Conservation (phyloP, 2,888 invertebrate species). For the Ormia ochracea region DNA sequence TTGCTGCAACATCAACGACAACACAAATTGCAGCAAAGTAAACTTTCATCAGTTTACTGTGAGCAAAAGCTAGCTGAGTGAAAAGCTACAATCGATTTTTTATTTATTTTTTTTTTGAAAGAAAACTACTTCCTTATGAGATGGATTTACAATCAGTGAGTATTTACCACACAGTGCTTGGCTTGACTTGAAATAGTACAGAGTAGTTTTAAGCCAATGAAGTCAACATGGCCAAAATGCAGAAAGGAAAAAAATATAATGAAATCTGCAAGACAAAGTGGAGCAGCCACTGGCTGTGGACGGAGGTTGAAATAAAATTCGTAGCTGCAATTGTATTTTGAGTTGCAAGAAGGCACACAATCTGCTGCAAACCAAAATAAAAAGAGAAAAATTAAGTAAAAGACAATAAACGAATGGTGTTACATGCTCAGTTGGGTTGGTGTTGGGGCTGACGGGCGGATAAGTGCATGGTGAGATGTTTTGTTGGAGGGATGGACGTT, state of each 20-base stretch:
- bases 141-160: conserved; percentile 56
- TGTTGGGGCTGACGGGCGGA: background rate
- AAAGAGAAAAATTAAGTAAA: background rate
- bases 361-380: conserved; percentile 1
- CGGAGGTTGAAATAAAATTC: conserved; percentile 15
- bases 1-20: conserved; percentile 15
- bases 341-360: conserved; percentile 2
- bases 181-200: conserved; percentile 11
- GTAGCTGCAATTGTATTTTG: conserved; percentile 6
- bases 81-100: conserved; percentile 1
- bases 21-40: conserved; percentile 36
- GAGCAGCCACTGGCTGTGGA: background rate
- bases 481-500: background rate
- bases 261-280: background rate
- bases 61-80: background rate
- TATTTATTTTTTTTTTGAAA: background rate
- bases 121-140: conserved; percentile 59
- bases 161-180: conserved; percentile 19
- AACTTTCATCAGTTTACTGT: conserved; percentile 48
- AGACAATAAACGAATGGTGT: conserved; percentile 41
- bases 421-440: conserved; percentile 15
- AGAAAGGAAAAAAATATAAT: background rate
- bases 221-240: conserved; percentile 35
- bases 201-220: conserved; percentile 44
- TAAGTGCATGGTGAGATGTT: too few species aligned